These are phyloP conservation scores for Eutolmus rufibarbis DNA, from an alignment of 2,888 invertebrate species.

Conservation along the genomic window DNA sequence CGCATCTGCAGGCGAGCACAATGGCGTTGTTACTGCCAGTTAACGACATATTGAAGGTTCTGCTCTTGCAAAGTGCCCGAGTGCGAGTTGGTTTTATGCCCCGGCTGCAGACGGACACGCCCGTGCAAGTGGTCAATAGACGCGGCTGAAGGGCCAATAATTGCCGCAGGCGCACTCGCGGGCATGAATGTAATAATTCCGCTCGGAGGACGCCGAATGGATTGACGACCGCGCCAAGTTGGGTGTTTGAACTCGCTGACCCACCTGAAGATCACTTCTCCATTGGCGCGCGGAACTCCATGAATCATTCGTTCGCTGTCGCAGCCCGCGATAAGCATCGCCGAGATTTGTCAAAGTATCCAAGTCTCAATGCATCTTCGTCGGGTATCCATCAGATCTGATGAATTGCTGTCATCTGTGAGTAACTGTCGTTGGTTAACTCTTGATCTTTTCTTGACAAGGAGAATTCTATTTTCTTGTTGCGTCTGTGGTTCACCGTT, in stretches of 20 bases:
- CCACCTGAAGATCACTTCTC: conserved; percentile 12
- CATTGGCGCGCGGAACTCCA: neutral
- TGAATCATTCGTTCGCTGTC: neutral
- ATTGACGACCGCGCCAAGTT: conserved; percentile 21
- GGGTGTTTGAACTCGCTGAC: conserved; percentile 28
- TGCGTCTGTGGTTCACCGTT: neutral
- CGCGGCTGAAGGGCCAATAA: neutral
- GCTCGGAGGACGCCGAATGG: neutral
- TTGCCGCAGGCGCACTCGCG: neutral
- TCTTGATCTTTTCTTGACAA: conserved; percentile 15
- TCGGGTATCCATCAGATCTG: conserved; percentile 7
- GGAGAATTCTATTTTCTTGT: conserved; percentile 14
- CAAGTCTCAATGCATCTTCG: conserved; percentile 28
- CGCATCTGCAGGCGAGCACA: neutral
- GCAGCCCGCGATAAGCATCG: conserved; percentile 13
- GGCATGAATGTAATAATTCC: neutral
- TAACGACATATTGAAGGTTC: neutral
- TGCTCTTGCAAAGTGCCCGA: neutral
- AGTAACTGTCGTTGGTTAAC: conserved; percentile 21
- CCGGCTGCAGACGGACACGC: neutral
- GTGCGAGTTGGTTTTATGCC: neutral
- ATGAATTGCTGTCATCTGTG: conserved; percentile 37
- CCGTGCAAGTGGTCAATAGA: neutral
- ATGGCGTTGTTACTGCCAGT: neutral
- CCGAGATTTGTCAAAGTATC: conserved; percentile 20